Evolutionary conservation across 2,888 invertebrate species (phyloP).

Genomic region (Cerastis rubricosa): DNA sequence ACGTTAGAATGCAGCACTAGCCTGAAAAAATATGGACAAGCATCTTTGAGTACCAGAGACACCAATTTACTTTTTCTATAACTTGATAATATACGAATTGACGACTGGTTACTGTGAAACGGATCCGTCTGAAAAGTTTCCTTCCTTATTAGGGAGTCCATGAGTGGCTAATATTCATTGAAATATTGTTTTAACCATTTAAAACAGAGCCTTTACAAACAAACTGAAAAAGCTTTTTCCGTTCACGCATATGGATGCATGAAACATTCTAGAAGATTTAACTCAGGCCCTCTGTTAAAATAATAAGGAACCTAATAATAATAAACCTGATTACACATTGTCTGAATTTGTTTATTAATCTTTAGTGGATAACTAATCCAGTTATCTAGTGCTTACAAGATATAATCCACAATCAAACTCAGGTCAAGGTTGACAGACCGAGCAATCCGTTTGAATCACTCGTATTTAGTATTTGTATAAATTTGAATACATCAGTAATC

Average conservation of each 20-base stretch:
- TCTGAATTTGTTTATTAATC: not conserved
- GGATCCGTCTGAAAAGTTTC: not conserved
- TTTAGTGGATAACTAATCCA: not conserved
- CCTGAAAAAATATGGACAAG: too few species aligned
- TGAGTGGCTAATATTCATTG: not conserved
- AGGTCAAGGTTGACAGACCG: constrained; percentile 19
- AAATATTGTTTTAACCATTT: not conserved
- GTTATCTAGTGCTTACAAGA: constrained; percentile 5
- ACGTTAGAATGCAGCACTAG: not conserved
- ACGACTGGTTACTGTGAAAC: not conserved
- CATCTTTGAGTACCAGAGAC: too few species aligned
- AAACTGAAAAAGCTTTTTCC: too few species aligned
- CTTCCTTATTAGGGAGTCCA: not conserved
- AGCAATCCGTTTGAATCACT: constrained; percentile 56
- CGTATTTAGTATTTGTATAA: constrained; percentile 68
- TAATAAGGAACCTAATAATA: not conserved
- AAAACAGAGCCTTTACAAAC: too few species aligned
- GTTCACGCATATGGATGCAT: too few species aligned
- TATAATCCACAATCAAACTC: constrained; percentile 9
- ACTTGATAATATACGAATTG: too few species aligned
- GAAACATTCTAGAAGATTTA: not conserved
- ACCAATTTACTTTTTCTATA: too few species aligned
- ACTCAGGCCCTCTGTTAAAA: not conserved
- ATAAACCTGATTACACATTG: not conserved
- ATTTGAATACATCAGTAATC: constrained; percentile 72